A percentile compares a stretch with the other conserved stretches of the same genome.
Conservation (phyloP, 2,797 vertebrate genomes). For the Lerista edwardsae region DNA sequence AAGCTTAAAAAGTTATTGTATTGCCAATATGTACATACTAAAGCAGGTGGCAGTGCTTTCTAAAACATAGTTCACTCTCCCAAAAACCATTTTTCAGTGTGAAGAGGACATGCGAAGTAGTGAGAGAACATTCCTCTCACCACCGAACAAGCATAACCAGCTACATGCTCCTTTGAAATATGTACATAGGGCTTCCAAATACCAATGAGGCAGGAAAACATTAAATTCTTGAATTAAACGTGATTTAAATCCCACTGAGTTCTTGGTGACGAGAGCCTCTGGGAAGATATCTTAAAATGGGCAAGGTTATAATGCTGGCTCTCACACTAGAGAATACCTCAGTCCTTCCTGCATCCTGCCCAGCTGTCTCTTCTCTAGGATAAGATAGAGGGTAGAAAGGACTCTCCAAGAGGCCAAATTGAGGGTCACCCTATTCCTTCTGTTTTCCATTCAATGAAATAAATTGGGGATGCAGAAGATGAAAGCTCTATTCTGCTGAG, state of each 20-base stretch:
- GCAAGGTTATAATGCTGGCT: too few species aligned
- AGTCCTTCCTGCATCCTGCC: neutral
- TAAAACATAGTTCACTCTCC: constrained; percentile 46
- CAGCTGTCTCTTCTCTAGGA: neutral
- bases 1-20: constrained; percentile 50
- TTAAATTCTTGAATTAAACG: neutral
- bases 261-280: too few species aligned
- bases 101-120: neutral
- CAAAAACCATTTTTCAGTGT: neutral
- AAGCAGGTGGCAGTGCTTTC: constrained; percentile 59
- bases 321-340: too few species aligned
- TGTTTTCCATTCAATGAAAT: neutral
- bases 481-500: neutral
- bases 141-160: neutral
- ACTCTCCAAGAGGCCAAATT: too few species aligned
- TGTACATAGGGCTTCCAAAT: neutral
- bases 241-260: too few species aligned
- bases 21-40: constrained; percentile 43
- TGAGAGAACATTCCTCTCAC: too few species aligned
- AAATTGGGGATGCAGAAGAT: neutral
- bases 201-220: neutral
- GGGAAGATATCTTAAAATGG: too few species aligned
- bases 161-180: neutral
- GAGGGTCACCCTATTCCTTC: too few species aligned
- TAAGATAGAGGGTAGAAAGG: too few species aligned